Percentiles rank a stretch among this genome's conserved stretches.
Evolutionary conservation across 2,888 invertebrate species (phyloP).

Genomic region (Hoplodrina ambigua): DNA sequence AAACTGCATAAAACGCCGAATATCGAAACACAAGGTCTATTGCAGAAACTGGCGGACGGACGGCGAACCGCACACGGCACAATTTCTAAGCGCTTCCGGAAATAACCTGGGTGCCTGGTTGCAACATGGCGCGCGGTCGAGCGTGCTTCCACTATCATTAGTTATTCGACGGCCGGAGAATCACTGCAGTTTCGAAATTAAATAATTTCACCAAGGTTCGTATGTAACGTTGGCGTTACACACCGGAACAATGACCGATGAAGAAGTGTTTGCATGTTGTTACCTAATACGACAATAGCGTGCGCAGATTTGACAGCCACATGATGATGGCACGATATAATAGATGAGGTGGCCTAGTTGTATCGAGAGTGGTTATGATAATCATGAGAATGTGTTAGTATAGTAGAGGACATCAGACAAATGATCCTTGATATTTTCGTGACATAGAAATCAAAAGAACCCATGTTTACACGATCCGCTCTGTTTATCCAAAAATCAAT

Average conservation of each 20-base stretch:
- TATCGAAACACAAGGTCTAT: constrained; percentile 65
- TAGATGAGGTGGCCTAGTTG: constrained; percentile 59
- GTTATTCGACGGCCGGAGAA: constrained; percentile 68
- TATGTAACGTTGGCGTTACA: constrained; percentile 46
- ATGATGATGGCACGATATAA: constrained; percentile 61
- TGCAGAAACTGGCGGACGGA: constrained; percentile 65
- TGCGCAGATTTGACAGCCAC: constrained; percentile 60
- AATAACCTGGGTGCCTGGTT: constrained; percentile 72
- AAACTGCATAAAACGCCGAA: constrained; percentile 55
- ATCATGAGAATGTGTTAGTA: constrained; percentile 55
- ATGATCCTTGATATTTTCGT: constrained; percentile 22
- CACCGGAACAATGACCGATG: constrained; percentile 51
- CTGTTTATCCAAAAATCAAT: not conserved
- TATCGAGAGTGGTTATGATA: constrained; percentile 50
- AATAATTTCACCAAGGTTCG: constrained; percentile 72
- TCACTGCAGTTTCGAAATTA: constrained; percentile 72
- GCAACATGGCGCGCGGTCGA: constrained; percentile 76
- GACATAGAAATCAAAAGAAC: constrained; percentile 1
- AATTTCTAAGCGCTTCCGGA: constrained; percentile 82
- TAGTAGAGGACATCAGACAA: constrained; percentile 23
- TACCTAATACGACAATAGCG: constrained; percentile 64
- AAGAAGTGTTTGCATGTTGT: constrained; percentile 49
- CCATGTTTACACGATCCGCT: not conserved
- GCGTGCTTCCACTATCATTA: constrained; percentile 83
- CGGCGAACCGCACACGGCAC: constrained; percentile 63